Base-by-base conservation (phyloP, 1,140 invertebrate species). In the Pseudachorutes palmiensis region DNA sequence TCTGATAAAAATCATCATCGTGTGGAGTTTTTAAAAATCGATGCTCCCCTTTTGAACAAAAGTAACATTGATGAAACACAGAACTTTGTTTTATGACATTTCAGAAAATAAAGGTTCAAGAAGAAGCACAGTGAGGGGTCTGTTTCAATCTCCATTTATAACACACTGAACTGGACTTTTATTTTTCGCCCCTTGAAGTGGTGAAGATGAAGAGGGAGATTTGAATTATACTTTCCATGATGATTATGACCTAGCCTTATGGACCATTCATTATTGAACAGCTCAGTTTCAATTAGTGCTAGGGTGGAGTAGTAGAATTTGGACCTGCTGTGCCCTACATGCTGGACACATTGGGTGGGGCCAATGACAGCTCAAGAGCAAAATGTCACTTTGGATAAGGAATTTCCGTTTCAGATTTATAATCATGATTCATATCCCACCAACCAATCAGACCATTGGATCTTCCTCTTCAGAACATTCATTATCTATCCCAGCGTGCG, bases 231-330 rank as follows among this genome's bases (percentile, higher is more conserved):
- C 9, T 16, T 55, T 55, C 5, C 14, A 14, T 55, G 51, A 55
- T 55, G 51, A 55, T 55, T 55, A 55, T 55, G 51, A 55, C 51
- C 51, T 55, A 55, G 24, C 51, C 51, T 55, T 55, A 55, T 55
- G 51, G 51, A 55, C 51, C 51, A 55, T 55, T 55, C 51, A 55
- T 55, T 55, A 55, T 22, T 55, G 9, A 14, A n/a, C 14, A 55
- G 12, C 24, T 55, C 51, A 55, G 14, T 55, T 55, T 55, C 51
- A 55, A 55, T 55, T 55, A 55, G 51, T 5, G 51, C 24, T 24
- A 16, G 51, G 24, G 51, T 55, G 51, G 51, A 26, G 51, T 55
- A 14, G 51, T 9, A 5, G 12, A 26, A 55, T 55, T 24, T 12
- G 19, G 36, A 19, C 14, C 24, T 16, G 51, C 51, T 55, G 24